Evolutionary conservation across 2,797 vertebrate species (phyloP), one percentile per base, ranked within the genome.

Genomic region (Phrynocephalus forsythii): DNA sequence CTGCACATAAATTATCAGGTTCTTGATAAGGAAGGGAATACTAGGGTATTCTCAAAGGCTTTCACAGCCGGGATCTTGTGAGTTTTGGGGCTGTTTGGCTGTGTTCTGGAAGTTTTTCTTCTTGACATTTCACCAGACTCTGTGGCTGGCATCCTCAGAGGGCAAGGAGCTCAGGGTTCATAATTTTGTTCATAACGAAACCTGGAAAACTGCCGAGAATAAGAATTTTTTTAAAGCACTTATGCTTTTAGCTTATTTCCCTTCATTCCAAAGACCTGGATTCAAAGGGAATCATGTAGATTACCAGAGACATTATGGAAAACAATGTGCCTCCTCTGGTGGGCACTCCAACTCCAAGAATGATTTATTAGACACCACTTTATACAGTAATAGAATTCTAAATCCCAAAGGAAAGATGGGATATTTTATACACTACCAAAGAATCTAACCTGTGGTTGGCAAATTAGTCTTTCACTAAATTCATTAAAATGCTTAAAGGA

Each of bases 301-400:
- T 20, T 20, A 63, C 16, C 60, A 63, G 5, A 4, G 20, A n/a
- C 16, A 80, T 7, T 33, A 80, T 24, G 60, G 82, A 88, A 92
- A 95, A 94, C 79, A 91, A 87, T 78, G 66, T 89, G 48, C 76
- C 95, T 93, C 38, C n/a, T 77, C 82, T 84, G 38, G 76, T 91
- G 87, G 89, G 60, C 52, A 75, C 13, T 89, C 73, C 30, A 84
- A 66, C 79, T 93, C 82, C n/a, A 68, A 95, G 84, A 93, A 94
- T 93, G 79, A 96, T 95, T 94, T 96, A 95, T 96, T 97, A 94
- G 89, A 90, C 84, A 92, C 90, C 90, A 93, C 94, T 93, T 93
- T 85, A 93, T 91, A 94, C 95, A 94, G 88, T 95, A 96, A 97
- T 96, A 96, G 93, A 96, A 95, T 97, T 95, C 94, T 95, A 90